Conservation (phyloP, 2,888 invertebrate species). For the Silvanus unidentatus region DNA sequence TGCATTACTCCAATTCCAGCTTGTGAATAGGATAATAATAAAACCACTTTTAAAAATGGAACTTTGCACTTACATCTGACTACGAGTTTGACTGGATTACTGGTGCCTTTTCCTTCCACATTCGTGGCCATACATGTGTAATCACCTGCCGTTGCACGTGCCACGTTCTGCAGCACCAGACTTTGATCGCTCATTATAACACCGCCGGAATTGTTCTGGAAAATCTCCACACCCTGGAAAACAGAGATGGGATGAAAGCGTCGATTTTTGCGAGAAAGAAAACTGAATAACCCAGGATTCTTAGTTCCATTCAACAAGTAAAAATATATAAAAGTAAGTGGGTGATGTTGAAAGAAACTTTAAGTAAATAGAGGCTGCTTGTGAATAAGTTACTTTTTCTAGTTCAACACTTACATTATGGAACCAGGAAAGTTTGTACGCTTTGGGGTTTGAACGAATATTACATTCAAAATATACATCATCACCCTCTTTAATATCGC, state of each 20-base stretch:
- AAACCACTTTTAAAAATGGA: conserved; percentile 20
- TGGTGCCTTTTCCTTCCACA: conserved; percentile 73
- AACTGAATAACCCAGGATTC: neutral
- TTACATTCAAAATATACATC: conserved; percentile 86
- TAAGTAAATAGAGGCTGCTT: conserved; percentile 6
- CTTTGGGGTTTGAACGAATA: conserved; percentile 77
- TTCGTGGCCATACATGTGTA: conserved; percentile 84
- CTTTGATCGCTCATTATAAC: conserved; percentile 82
- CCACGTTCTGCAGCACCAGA: conserved; percentile 78
- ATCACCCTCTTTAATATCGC: conserved; percentile 84
- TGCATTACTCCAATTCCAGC: no score
- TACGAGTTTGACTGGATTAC: conserved; percentile 63
- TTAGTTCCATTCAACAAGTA: conserved; percentile 17
- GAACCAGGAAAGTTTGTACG: conserved; percentile 80
- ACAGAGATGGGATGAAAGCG: neutral
- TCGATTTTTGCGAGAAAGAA: conserved; percentile 16
- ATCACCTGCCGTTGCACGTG: conserved; percentile 76
- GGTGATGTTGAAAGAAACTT: conserved; percentile 11
- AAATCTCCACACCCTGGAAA: conserved; percentile 70
- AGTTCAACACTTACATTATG: conserved; percentile 66
- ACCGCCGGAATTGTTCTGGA: conserved; percentile 75
- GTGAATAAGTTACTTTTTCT: conserved; percentile 17
- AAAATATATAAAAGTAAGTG: conserved; percentile 7
- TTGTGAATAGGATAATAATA: neutral
- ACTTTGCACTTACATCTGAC: conserved; percentile 60